These are phyloP conservation scores for Nymphalis urticae DNA, from an alignment of 2,888 invertebrate genomes.

Conservation along the genomic window DNA sequence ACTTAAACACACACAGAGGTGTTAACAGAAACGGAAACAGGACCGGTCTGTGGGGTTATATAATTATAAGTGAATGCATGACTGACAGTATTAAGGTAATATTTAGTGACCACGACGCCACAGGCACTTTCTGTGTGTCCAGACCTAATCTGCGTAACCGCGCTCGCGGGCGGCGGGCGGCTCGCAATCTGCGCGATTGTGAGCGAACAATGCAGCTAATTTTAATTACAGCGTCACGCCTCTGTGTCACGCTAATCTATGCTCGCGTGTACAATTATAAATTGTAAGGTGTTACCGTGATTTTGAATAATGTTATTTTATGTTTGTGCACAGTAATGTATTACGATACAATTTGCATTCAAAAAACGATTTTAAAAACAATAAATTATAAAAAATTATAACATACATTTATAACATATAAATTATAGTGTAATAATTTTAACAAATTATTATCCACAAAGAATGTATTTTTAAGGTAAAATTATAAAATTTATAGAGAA, in stretches of 20 bases:
- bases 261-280: slow-evolving; percentile 14
- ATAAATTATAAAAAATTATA: no score
- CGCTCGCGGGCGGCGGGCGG: slow-evolving; percentile 1
- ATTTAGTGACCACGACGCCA: slow-evolving; percentile 1
- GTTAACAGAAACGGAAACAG: no score
- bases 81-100: background rate
- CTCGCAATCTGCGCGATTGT: slow-evolving; percentile 31
- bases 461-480: no score
- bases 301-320: no score
- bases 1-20: no score
- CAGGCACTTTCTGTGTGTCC: background rate
- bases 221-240: slow-evolving; percentile 35
- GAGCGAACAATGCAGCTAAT: slow-evolving; percentile 41
- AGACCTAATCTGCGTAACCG: slow-evolving; percentile 3
- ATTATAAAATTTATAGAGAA: no score
- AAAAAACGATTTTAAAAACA: no score
- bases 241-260: slow-evolving; percentile 14
- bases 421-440: no score
- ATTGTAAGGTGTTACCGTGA: slow-evolving; percentile 9
- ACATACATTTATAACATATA: no score
- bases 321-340: no score
- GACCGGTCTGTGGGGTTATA: background rate
- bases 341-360: no score
- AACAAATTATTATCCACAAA: no score
- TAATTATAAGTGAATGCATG: background rate